Evolutionary conservation across 92 coral and sea anemone genomes (phyloP).

Genomic region (Bergia puertoricense): DNA sequence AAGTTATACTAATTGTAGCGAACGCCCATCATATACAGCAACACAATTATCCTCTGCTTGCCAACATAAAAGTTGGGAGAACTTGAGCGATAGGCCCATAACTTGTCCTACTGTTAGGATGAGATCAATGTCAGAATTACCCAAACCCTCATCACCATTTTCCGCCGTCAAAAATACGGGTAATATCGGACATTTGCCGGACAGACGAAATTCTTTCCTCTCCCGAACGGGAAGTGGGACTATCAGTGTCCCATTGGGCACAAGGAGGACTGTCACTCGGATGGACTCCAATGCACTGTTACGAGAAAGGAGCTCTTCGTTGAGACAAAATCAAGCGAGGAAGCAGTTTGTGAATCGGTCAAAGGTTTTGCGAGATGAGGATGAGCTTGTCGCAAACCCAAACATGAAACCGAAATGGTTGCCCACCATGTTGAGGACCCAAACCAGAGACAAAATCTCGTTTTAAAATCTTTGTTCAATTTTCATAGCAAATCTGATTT

Average conservation of each 20-base stretch:
- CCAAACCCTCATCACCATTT: slow-evolving; percentile 10
- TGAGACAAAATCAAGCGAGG: neutral
- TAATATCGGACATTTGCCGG: neutral
- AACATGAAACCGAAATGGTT: slow-evolving; percentile 36
- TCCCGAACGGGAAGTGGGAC: slow-evolving; percentile 5
- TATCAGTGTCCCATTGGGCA: neutral
- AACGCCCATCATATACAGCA: neutral
- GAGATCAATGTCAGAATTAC: slow-evolving; percentile 18
- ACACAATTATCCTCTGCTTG: neutral
- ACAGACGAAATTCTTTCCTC: slow-evolving; percentile 5
- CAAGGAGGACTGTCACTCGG: neutral
- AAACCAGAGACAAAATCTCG: slow-evolving; percentile 1
- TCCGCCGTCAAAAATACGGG: slow-evolving; percentile 11
- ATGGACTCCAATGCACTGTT: neutral
- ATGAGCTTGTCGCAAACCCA: slow-evolving; percentile 30
- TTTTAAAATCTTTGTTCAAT: neutral
- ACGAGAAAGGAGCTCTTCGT: neutral
- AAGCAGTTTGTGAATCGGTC: slow-evolving; percentile 20
- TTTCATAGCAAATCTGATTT: neutral
- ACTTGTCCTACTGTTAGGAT: neutral
- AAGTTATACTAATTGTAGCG: neutral
- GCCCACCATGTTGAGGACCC: slow-evolving; percentile 25
- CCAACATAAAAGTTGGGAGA: neutral
- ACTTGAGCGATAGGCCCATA: neutral
- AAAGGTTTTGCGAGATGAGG: slow-evolving; percentile 26